Percentiles rank a stretch among this genome's conserved stretches.
phyloP scores from a whole-genome alignment of 2,888 invertebrate species.

The Imbricaverruca yamaguchii region DNA sequence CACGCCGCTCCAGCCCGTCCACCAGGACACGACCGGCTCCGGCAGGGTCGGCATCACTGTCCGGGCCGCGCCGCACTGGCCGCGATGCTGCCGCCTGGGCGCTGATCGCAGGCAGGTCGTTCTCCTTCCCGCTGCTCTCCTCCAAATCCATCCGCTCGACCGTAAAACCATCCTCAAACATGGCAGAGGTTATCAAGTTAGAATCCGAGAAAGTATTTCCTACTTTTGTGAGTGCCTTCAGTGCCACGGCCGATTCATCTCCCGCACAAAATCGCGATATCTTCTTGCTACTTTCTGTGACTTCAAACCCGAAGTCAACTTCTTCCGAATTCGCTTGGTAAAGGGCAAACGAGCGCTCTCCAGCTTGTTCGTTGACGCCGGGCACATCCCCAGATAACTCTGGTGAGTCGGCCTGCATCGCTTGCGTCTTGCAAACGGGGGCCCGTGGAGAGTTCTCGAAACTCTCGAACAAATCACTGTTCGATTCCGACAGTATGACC shows the following conservation, averaged over 20 bases:
- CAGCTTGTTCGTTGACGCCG: no score
- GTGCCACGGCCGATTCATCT: no score
- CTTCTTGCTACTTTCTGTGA: background rate
- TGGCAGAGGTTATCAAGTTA: background rate
- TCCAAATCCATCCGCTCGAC: background rate
- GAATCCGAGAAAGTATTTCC: background rate
- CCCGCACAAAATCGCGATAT: background rate
- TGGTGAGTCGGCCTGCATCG: no score
- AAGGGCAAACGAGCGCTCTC: background rate
- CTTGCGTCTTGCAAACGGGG: background rate
- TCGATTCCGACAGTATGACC: background rate
- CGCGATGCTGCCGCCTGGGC: background rate
- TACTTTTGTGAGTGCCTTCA: no score
- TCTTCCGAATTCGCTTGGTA: conserved; percentile 26
- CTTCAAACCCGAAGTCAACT: conserved; percentile 28
- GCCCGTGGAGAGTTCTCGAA: background rate
- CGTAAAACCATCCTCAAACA: background rate
- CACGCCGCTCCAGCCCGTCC: background rate
- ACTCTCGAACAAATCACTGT: background rate
- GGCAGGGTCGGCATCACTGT: no score
- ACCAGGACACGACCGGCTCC: no score
- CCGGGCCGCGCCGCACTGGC: background rate
- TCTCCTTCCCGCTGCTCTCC: background rate
- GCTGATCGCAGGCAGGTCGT: background rate
- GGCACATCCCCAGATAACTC: no score